Percentiles rank a stretch among this genome's conserved stretches.
phyloP scores from a whole-genome alignment of 2,113 vertebrate genomes.

The Taurulus bubalis region DNA sequence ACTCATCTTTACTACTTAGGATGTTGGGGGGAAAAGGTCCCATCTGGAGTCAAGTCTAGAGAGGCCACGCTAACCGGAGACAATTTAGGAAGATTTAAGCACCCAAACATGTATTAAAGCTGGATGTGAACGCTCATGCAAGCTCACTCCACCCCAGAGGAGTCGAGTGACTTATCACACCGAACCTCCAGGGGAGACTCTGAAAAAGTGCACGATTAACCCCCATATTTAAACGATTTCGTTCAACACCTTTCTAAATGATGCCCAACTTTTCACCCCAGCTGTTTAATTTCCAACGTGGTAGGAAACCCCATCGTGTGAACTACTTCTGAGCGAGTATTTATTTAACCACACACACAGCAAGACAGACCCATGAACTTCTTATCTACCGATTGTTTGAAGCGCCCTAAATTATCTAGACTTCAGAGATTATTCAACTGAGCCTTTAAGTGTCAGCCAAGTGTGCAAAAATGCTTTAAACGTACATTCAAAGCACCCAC shows the following conservation, averaged over 20 bases:
- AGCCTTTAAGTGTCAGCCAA: conserved; percentile 20
- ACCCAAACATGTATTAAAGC: background rate
- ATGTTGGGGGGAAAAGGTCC: background rate
- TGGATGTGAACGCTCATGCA: conserved; percentile 2
- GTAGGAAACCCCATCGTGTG: too few relatives aligned
- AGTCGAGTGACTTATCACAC: conserved; percentile 8
- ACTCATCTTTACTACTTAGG: background rate
- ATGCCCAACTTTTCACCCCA: background rate
- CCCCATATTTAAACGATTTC: background rate
- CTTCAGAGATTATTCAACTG: background rate
- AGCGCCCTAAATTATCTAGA: conserved; percentile 8
- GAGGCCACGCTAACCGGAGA: conserved; percentile 5
- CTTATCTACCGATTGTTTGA: background rate
- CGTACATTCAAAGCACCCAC: conserved; percentile 20
- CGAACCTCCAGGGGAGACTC: background rate
- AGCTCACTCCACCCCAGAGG: background rate
- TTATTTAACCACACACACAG: background rate
- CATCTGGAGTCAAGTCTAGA: background rate
- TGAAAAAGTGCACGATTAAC: background rate
- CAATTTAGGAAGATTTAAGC: background rate
- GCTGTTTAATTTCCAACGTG: background rate
- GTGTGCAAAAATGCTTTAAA: conserved; percentile 15
- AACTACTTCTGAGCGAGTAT: background rate
- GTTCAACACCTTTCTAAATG: background rate
- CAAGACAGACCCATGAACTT: background rate